These are phyloP conservation scores for Tangara arthus DNA, from an alignment of 2,797 vertebrate genomes.

Conservation along the genomic window DNA sequence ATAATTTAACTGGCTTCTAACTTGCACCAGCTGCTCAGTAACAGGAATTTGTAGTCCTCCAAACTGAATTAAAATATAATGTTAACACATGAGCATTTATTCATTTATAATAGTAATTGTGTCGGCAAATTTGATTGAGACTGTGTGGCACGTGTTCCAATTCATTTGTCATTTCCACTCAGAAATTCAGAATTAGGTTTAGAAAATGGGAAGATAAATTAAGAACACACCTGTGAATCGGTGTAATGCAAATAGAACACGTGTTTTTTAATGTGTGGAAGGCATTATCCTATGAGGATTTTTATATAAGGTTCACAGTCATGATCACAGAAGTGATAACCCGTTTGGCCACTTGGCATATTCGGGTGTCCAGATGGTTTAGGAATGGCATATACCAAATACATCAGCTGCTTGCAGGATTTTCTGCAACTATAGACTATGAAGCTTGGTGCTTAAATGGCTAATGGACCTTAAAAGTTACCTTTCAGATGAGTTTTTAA, in stretches of 20 bases:
- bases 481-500: neutral
- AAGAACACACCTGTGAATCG: neutral
- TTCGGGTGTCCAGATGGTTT: neutral
- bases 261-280: neutral
- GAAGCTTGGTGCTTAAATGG: neutral
- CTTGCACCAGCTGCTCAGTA: neutral
- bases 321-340: neutral
- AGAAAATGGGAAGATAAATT: neutral
- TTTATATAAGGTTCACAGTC: neutral
- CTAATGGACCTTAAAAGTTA: neutral
- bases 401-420: neutral
- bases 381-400: neutral
- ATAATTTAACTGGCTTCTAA: neutral
- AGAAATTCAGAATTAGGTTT: neutral
- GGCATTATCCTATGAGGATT: neutral
- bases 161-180: neutral
- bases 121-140: neutral
- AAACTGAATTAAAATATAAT: neutral
- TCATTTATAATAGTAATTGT: neutral
- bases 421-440: neutral
- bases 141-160: neutral
- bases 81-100: neutral
- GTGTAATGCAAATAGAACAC: rapidly evolving
- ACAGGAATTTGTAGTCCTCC: neutral
- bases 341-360: neutral